Conservation (phyloP, 1,140 invertebrate genomes). For the Vollenhovia emeryi region DNA sequence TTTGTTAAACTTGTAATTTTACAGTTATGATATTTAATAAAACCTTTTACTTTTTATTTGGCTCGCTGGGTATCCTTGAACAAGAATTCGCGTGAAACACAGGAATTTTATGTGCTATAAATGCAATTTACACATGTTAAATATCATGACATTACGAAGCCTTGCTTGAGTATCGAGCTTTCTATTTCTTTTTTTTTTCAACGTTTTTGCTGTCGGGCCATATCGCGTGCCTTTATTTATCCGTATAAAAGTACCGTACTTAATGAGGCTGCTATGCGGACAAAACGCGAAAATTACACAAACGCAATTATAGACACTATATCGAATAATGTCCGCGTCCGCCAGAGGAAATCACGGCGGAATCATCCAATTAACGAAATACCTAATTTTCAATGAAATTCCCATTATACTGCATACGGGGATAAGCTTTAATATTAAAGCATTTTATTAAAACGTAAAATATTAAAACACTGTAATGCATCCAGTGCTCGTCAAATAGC, state of each 20-base stretch:
- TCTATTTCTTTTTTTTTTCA: background rate
- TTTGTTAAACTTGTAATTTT: background rate
- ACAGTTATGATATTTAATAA: background rate
- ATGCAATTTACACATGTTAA: background rate
- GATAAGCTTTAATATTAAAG: conserved; percentile 61
- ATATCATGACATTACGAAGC: background rate
- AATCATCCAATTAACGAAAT: conserved; percentile 62
- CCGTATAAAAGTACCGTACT: conserved; percentile 33
- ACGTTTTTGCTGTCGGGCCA: background rate
- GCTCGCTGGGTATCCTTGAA: background rate
- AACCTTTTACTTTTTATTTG: background rate
- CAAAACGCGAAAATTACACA: conserved; percentile 55
- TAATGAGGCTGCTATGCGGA: conserved; percentile 42
- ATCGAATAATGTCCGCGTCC: conserved; percentile 54
- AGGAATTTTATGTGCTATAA: background rate
- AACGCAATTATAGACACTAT: conserved; percentile 55
- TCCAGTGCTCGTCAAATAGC: conserved; percentile 58
- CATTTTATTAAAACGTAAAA: conserved; percentile 66
- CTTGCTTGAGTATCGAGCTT: background rate
- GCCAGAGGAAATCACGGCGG: conserved; percentile 51
- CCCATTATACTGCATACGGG: conserved; percentile 48
- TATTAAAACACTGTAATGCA: conserved; percentile 61
- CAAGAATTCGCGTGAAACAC: background rate
- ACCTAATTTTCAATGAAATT: conserved; percentile 64
- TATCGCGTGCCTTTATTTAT: conserved; percentile 24